Evolutionary conservation across 2,888 invertebrate species (phyloP), one percentile per base, ranked within the genome.

Genomic region (Dicycla oo): DNA sequence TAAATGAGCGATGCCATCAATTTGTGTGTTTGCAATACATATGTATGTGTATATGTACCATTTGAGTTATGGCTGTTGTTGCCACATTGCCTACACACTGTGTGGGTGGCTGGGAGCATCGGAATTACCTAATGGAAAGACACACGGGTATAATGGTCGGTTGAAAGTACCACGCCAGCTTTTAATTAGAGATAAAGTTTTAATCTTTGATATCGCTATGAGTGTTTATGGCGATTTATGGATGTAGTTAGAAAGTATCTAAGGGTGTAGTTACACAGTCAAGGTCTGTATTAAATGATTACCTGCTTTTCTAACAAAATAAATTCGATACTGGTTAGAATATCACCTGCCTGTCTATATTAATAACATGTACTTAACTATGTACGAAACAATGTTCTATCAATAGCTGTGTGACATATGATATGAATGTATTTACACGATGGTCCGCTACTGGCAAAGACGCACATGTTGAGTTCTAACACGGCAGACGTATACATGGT

Each of bases 141-240:
- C n/a, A n/a, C n/a, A n/a, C n/a, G n/a, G 30, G n/a, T 73, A 51
- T 30, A 80, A 63, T 43, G 63, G 34, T 34, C 40, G 30, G 18
- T 26, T 73, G 26, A 26, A 63, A 63, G 53, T 40, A 72, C 40
- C 13, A 18, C 23, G 30, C 13, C 8, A 54, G 58, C 49, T 72
- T 83, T 83, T 69, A 75, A 80, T 80, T 65, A 65, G 54, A 67
- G 66, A 81, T 73, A 67, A 58, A 67, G 45, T 18, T 80, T 58
- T 63, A 58, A 75, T 26, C 38, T 75, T 75, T 75, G 56, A n/a
- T 75, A 60, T 45, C 43, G 18, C 63, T 73, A 63, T 53, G 45
- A 54, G 60, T 61, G 38, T 79, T 75, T 62, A 73, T 57, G 34
- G 47, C 10, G 18, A n/a, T 11, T 54, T 47, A 20, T 15, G 15